These are phyloP conservation scores for Volucella bombylans DNA, from an alignment of 2,888 invertebrate species.

Conservation along the genomic window DNA sequence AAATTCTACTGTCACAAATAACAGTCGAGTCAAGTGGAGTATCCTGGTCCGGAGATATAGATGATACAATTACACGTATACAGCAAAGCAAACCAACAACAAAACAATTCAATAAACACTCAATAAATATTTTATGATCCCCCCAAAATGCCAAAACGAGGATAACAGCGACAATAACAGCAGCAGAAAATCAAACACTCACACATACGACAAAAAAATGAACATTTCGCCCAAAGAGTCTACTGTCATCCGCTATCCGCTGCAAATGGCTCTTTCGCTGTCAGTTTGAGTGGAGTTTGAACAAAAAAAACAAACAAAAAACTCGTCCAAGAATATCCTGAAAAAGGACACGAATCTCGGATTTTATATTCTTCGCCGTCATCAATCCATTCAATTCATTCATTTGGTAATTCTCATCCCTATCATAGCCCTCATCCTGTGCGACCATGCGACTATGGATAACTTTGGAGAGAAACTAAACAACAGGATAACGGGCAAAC, in stretches of 20 bases:
- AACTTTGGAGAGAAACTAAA: constrained; percentile 32
- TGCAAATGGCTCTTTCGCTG: background rate
- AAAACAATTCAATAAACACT: constrained; percentile 81
- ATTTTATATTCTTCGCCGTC: constrained; percentile 59
- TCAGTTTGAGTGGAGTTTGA: constrained; percentile 21
- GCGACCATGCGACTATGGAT: constrained; percentile 20
- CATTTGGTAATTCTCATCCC: constrained; percentile 57
- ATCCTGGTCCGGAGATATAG: background rate
- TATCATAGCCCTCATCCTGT: background rate
- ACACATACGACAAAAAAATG: constrained; percentile 13
- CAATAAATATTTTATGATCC: constrained; percentile 81
- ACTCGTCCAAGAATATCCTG: constrained; percentile 2
- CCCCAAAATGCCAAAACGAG: constrained; percentile 58
- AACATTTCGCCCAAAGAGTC: constrained; percentile 41
- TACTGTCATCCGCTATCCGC: background rate
- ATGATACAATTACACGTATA: too few relatives aligned
- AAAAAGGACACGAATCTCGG: constrained; percentile 48
- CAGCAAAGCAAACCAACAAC: constrained; percentile 26
- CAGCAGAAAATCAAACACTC: constrained; percentile 13
- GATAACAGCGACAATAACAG: constrained; percentile 26
- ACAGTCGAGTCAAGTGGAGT: background rate
- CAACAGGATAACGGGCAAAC: too few relatives aligned
- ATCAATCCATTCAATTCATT: constrained; percentile 68
- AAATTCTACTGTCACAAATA: constrained; percentile 41
- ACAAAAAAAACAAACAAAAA: constrained; percentile 19